Percentiles rank a stretch among this genome's conserved stretches.
Conservation (phyloP, 2,797 vertebrate species). For the Arnoldichthys spilopterus region DNA sequence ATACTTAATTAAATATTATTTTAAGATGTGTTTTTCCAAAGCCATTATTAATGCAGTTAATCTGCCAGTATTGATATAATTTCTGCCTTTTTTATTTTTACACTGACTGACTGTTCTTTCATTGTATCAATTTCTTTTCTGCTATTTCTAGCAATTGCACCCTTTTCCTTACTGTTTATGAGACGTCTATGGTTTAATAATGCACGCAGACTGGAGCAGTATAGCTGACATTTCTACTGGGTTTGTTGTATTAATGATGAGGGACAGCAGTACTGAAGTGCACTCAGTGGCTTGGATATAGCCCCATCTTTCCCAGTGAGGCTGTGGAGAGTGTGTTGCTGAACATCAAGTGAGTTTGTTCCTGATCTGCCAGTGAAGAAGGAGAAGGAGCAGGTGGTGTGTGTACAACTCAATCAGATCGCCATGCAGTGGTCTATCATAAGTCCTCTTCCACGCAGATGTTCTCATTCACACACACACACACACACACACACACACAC, state of each 20-base stretch:
- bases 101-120: neutral
- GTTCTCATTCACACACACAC: too few species aligned
- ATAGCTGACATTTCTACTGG: neutral
- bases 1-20: too few species aligned
- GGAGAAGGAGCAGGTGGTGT: constrained; percentile 42
- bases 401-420: constrained; percentile 38
- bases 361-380: neutral
- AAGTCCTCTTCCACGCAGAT: constrained; percentile 18
- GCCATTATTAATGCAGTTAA: too few species aligned
- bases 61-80: too few species aligned
- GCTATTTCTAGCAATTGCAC: neutral
- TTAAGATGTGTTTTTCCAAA: too few species aligned
- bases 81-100: neutral
- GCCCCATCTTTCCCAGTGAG: neutral
- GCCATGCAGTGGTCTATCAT: neutral
- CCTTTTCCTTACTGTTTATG: neutral
- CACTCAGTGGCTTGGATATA: neutral
- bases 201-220: neutral
- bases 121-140: too few species aligned
- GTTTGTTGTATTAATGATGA: neutral
- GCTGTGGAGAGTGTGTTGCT: neutral
- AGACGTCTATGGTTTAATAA: neutral
- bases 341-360: constrained; percentile 9
- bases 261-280: neutral
- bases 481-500: neutral